Percentiles rank a stretch among this genome's conserved stretches.
These are phyloP conservation scores for Argopecten irradians DNA, from an alignment of 1,140 invertebrate genomes.

Conservation along the genomic window DNA sequence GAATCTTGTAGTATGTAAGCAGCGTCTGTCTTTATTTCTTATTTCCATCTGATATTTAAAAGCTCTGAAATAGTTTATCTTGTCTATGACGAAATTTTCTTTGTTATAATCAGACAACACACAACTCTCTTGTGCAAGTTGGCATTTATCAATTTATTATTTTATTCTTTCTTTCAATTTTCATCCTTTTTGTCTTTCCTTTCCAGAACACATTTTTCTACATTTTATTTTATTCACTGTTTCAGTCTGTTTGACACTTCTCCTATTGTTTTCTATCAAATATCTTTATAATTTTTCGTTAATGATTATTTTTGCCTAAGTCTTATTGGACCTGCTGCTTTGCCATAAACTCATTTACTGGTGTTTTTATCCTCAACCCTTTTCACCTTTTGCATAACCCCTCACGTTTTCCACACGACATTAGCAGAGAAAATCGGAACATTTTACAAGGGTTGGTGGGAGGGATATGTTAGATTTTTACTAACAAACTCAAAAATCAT, in stretches of 20 bases:
- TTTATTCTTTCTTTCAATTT: slow-evolving; percentile 11
- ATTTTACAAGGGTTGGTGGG: neutral
- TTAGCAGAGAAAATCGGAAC: slow-evolving; percentile 8
- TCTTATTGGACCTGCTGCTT: slow-evolving; percentile 15
- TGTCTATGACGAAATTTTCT: slow-evolving; percentile 1
- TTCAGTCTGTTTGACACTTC: slow-evolving; percentile 3
- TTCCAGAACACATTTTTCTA: slow-evolving; percentile 22
- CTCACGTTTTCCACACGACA: slow-evolving; percentile 20
- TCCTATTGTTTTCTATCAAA: neutral
- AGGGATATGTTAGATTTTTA: neutral
- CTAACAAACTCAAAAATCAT: neutral
- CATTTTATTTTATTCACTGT: neutral
- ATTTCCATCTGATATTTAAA: neutral
- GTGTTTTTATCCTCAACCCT: slow-evolving; percentile 14
- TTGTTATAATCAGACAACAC: neutral
- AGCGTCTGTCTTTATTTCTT: neutral
- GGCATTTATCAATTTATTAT: neutral
- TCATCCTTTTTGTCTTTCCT: slow-evolving; percentile 22
- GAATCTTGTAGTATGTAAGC: neutral
- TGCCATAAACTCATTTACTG: slow-evolving; percentile 3
- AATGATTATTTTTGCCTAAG: slow-evolving; percentile 6
- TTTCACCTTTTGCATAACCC: neutral
- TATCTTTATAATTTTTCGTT: neutral
- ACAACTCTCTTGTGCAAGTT: slow-evolving; percentile 21
- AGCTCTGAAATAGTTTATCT: neutral